Evolutionary conservation across 1,140 invertebrate genomes (phyloP), one percentile per base, ranked within the genome.

Genomic region (Cydia amplana): DNA sequence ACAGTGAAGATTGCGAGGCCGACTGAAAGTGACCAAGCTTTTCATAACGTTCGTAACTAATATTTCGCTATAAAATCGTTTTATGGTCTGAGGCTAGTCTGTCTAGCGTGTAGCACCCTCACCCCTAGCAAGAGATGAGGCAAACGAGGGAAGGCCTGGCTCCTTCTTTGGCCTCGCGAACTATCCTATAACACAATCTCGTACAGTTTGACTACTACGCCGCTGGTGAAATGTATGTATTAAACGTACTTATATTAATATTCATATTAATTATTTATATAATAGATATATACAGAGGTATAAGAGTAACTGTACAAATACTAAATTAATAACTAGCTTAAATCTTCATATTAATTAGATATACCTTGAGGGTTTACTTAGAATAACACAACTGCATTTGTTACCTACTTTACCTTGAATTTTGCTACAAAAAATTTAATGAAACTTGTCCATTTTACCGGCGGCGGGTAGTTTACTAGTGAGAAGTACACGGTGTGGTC

Each of bases 401-500:
- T n/a, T 51, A 51, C 12, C 5, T 55, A 23, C 7, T 23, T 10
- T 60, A 20, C 9, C 18, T 60, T 20, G 20, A n/a, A 12, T 18
- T 1, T 18, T 10, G 20, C 7, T 7, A 60, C 7, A 9, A 23
- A 23, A 23, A 23, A 4, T 60, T 10, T n/a, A 23, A 12, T 4
- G 0, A 12, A 20, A 20, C 23, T 55, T 23, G 20, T 4, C 55
- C 7, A n/a, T 60, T 23, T 60, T 9, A 60, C 55, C 55, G 9
- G 20, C 55, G 55, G 55, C n/a, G 55, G 9, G 20, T 10, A 23
- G 18, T 60, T 60, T 51, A 51, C 49, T 51, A 51, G 20, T 60
- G 18, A 60, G 55, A 60, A 60, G 20, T 60, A 60, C 55, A 60
- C 55, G 87, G 86, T 90, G 86, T 90, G 88, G 89, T 87, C 81